phyloP scores from a whole-genome alignment of 2,888 invertebrate genomes.

The Hypselothyrea guttata region DNA sequence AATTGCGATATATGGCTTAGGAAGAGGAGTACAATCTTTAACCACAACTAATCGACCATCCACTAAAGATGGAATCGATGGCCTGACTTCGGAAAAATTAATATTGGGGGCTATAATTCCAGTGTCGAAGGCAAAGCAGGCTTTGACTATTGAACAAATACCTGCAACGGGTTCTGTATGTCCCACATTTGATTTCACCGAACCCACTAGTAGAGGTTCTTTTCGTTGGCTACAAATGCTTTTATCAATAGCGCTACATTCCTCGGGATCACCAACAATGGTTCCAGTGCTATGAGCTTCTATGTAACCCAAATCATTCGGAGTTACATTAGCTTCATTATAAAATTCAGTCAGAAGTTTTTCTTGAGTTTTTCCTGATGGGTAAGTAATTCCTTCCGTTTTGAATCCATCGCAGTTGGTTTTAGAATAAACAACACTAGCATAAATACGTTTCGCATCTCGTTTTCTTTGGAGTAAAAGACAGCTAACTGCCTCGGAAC shows the following conservation, averaged over 20 bases:
- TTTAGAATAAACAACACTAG: constrained; percentile 89
- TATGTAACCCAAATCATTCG: constrained; percentile 87
- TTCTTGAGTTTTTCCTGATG: constrained; percentile 86
- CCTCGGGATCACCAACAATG: constrained; percentile 95
- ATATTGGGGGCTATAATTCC: constrained; percentile 93
- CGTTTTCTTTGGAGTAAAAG: constrained; percentile 88
- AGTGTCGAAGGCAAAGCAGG: constrained; percentile 90
- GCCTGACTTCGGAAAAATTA: constrained; percentile 87
- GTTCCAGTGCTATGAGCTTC: constrained; percentile 95
- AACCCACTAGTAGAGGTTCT: constrained; percentile 91
- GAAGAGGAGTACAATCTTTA: constrained; percentile 87
- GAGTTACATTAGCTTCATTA: constrained; percentile 87
- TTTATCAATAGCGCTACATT: constrained; percentile 91
- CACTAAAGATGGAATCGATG: constrained; percentile 85
- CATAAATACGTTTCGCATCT: constrained; percentile 87
- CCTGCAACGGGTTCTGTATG: constrained; percentile 95
- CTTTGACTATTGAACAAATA: constrained; percentile 91
- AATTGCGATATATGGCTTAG: constrained; percentile 90
- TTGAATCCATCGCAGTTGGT: constrained; percentile 92
- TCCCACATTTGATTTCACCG: constrained; percentile 96
- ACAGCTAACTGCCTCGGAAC: constrained; percentile 90
- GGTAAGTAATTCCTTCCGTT: constrained; percentile 87
- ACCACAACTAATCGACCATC: constrained; percentile 88
- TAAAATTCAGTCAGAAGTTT: constrained; percentile 86
- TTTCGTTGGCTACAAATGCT: constrained; percentile 89